Conservation (phyloP, 2,113 vertebrate genomes). For the Microcebus murinus region DNA sequence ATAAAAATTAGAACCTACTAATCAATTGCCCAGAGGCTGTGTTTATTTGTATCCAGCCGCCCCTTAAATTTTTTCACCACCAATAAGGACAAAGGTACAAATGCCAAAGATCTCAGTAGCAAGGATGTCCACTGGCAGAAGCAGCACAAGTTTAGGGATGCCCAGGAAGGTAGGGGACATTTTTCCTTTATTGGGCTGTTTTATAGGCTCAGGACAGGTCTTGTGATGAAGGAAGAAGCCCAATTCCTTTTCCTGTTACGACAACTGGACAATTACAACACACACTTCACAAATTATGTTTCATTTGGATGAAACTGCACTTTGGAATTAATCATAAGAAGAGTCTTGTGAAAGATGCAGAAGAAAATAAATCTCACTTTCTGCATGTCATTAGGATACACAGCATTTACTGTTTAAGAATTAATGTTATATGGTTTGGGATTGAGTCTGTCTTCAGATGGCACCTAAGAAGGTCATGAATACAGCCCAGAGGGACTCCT, state of each 20-base stretch:
- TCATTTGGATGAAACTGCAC: background rate
- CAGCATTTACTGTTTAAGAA: background rate
- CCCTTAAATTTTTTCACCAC: background rate
- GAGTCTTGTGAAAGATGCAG: constrained; percentile 14
- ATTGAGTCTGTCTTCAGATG: background rate
- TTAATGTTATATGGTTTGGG: background rate
- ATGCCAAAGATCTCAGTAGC: background rate
- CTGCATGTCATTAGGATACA: background rate
- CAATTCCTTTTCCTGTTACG: background rate
- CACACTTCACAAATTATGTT: background rate
- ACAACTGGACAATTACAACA: background rate
- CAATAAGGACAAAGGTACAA: background rate
- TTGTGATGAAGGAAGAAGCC: background rate
- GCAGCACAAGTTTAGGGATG: background rate
- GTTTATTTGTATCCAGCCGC: background rate
- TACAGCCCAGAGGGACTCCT: background rate
- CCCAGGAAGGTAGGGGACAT: background rate
- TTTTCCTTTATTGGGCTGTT: background rate
- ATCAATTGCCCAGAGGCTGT: background rate
- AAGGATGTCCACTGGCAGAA: no score
- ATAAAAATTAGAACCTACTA: background rate
- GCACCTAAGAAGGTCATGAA: background rate
- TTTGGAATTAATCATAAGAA: background rate
- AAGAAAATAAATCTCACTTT: background rate
- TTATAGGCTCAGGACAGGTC: background rate